Conservation (phyloP, 2,888 invertebrate species). For the Drosophila maculinotata region DNA sequence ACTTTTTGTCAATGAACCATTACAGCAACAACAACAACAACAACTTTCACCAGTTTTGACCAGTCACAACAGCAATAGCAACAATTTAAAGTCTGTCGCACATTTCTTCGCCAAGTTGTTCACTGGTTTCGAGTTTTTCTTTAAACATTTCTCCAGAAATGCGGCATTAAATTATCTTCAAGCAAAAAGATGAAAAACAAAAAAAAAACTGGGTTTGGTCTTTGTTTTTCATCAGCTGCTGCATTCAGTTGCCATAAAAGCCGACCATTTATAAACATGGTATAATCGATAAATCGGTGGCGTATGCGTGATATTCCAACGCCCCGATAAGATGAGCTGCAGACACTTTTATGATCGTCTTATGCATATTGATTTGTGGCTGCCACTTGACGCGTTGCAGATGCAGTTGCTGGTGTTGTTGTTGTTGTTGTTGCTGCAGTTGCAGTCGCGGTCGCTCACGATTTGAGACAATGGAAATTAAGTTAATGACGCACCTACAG, state of each 20-base stretch:
- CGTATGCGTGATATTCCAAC: conserved; percentile 48
- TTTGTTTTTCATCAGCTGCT: conserved; percentile 28
- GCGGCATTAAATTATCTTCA: conserved; percentile 35
- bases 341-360: conserved; percentile 45
- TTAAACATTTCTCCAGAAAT: conserved; percentile 39
- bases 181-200: conserved; percentile 26
- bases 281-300: conserved; percentile 33
- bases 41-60: conserved; percentile 60
- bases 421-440: background rate
- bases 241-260: conserved; percentile 4
- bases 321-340: conserved; percentile 20
- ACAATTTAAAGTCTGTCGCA: conserved; percentile 48
- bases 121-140: conserved; percentile 24
- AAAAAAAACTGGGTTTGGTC: conserved; percentile 31
- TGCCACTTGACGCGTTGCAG: conserved; percentile 38
- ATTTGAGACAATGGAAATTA: conserved; percentile 37
- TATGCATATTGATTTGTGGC: conserved; percentile 42
- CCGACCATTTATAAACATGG: conserved; percentile 29
- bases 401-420: conserved; percentile 20
- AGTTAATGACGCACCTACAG: conserved; percentile 41
- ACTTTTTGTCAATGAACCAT: conserved; percentile 54
- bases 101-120: conserved; percentile 51
- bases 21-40: conserved; percentile 48
- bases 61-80: conserved; percentile 31
- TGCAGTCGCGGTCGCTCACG: conserved; percentile 21